Percentiles rank a stretch among this genome's conserved stretches.
phyloP scores from a whole-genome alignment of 1,140 invertebrate genomes.

The Pogonomyrmex californicus region DNA sequence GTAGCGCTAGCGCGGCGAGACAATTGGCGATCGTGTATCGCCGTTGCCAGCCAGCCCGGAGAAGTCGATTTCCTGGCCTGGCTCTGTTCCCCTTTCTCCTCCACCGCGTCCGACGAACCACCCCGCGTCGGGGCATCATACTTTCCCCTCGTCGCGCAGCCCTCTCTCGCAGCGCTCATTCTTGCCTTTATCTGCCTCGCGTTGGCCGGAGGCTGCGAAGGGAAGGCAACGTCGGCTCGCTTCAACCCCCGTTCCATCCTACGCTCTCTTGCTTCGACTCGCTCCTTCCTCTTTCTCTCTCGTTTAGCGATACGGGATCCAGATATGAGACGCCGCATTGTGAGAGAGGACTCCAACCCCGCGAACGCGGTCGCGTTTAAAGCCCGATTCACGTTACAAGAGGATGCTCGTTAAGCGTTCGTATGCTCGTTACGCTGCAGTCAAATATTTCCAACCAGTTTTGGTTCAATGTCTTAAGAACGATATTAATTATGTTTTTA shows the following conservation, averaged over 20 bases:
- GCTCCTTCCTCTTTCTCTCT: slow-evolving; percentile 30
- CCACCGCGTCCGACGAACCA: neutral
- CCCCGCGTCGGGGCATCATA: neutral
- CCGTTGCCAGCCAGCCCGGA: slow-evolving; percentile 66
- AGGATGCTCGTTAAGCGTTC: neutral
- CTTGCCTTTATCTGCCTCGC: slow-evolving; percentile 46
- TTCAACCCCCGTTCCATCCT: slow-evolving; percentile 4
- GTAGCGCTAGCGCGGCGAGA: slow-evolving; percentile 60
- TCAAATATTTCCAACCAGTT: neutral
- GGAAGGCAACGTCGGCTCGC: slow-evolving; percentile 9
- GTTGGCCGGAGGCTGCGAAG: slow-evolving; percentile 38
- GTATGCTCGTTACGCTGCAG: neutral
- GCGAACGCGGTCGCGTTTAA: slow-evolving; percentile 4
- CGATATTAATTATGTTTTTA: neutral
- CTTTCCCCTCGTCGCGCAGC: neutral
- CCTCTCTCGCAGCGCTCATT: slow-evolving; percentile 37
- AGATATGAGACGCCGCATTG: slow-evolving; percentile 45
- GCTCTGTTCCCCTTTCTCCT: slow-evolving; percentile 38
- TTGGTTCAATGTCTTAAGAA: neutral
- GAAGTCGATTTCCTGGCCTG: slow-evolving; percentile 80
- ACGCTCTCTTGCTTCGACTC: neutral
- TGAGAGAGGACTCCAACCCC: slow-evolving; percentile 27
- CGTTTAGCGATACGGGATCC: slow-evolving; percentile 59
- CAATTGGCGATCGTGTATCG: slow-evolving; percentile 78
- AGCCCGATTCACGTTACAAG: slow-evolving; percentile 5